phyloP scores from a whole-genome alignment of 2,888 invertebrate genomes.

The Drosophila kanekoi region DNA sequence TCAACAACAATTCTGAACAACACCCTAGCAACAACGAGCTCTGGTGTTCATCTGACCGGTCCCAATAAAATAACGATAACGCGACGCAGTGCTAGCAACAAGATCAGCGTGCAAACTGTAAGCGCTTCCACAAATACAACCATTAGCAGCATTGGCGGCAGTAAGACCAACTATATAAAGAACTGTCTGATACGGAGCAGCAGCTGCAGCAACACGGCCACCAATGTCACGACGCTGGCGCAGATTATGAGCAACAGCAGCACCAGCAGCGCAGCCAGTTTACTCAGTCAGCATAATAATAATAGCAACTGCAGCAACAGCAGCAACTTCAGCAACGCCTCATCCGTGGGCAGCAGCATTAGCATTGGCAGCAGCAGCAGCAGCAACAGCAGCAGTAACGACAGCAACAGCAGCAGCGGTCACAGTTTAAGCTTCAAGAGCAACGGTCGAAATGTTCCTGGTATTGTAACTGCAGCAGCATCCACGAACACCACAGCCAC shows the following conservation, averaged over 20 bases:
- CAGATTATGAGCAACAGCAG: constrained; percentile 83
- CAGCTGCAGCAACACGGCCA: constrained; percentile 83
- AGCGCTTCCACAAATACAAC: constrained; percentile 63
- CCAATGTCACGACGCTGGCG: constrained; percentile 81
- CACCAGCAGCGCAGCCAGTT: constrained; percentile 75
- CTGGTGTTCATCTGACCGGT: constrained; percentile 51
- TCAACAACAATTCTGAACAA: constrained; percentile 53
- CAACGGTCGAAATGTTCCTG: constrained; percentile 69
- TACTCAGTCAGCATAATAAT: constrained; percentile 70
- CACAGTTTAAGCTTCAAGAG: constrained; percentile 69
- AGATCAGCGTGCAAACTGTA: constrained; percentile 63
- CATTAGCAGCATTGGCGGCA: constrained; percentile 49
- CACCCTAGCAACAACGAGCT: constrained; percentile 36
- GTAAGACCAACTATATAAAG: constrained; percentile 80
- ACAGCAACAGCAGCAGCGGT: constrained; percentile 68
- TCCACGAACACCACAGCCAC: constrained; percentile 50
- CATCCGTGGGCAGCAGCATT: constrained; percentile 76
- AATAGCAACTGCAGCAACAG: constrained; percentile 73
- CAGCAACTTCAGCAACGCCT: constrained; percentile 74
- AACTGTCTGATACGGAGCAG: constrained; percentile 83
- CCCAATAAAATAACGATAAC: constrained; percentile 73
- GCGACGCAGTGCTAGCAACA: constrained; percentile 62
- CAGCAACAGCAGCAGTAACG: constrained; percentile 57
- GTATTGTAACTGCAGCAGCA: constrained; percentile 52
- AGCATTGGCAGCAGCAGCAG: constrained; percentile 69